Evolutionary conservation across 2,113 vertebrate genomes (phyloP).

Genomic region (Scatophagus argus): DNA sequence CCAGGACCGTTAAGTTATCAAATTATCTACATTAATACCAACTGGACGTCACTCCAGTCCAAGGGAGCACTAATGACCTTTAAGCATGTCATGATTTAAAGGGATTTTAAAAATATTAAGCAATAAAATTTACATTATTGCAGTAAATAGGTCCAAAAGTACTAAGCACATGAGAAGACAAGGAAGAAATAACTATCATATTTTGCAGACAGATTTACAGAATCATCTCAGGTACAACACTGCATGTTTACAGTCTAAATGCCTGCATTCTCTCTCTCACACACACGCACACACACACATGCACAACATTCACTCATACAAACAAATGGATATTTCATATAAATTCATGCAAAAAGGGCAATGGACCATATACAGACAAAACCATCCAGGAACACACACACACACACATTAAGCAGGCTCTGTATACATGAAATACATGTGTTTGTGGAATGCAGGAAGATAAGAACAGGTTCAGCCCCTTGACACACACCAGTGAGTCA

Average conservation of each 20-base stretch:
- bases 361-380: constrained; percentile 24
- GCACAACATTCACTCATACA: too few species aligned
- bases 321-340: constrained; percentile 5
- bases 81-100: too few species aligned
- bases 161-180: neutral
- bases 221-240: neutral
- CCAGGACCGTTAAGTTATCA: neutral
- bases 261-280: neutral
- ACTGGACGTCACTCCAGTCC: neutral
- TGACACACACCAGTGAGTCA: constrained; percentile 44
- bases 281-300: neutral
- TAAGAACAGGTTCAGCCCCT: constrained; percentile 30
- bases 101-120: too few species aligned
- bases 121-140: neutral
- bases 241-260: constrained; percentile 20
- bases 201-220: constrained; percentile 33
- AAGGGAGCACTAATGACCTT: neutral
- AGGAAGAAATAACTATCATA: constrained; percentile 21
- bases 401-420: neutral
- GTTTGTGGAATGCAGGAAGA: constrained; percentile 44
- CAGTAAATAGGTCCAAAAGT: neutral
- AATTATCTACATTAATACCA: neutral
- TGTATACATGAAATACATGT: neutral
- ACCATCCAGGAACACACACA: neutral
- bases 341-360: neutral